Percentiles rank a stretch among this genome's conserved stretches.
These are phyloP conservation scores for Gymnogyps californianus DNA, from an alignment of 2,113 vertebrate genomes.

Conservation along the genomic window DNA sequence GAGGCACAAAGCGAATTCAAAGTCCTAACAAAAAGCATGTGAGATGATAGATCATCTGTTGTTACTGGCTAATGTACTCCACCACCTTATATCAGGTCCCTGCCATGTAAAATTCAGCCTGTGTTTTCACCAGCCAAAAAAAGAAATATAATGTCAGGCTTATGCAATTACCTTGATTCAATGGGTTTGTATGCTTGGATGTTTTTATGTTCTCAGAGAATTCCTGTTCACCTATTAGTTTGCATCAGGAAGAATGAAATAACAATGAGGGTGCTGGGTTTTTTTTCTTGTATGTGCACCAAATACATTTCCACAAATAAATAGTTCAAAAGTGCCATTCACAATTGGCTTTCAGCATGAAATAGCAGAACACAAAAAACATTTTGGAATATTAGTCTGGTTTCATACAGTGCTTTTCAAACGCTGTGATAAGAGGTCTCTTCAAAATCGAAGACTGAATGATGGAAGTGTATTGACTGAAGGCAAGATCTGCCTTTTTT, in stretches of 20 bases:
- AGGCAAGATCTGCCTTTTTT: not conserved
- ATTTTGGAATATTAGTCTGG: not conserved
- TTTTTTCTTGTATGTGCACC: not conserved
- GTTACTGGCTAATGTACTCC: not conserved
- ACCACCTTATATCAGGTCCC: not conserved
- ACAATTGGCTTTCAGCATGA: not conserved
- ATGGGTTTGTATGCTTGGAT: not conserved
- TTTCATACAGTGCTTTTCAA: not conserved
- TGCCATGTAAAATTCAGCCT: not conserved
- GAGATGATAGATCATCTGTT: not conserved
- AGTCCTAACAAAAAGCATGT: not conserved
- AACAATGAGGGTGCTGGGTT: not conserved
- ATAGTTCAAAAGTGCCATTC: not conserved
- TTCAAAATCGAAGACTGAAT: not conserved
- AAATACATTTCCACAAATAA: not conserved
- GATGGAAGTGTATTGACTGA: not conserved
- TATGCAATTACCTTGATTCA: not conserved
- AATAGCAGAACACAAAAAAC: not conserved
- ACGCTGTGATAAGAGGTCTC: not conserved
- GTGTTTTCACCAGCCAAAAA: not conserved
- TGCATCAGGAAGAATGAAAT: not conserved
- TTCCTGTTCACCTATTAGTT: not conserved
- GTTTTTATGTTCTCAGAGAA: not conserved
- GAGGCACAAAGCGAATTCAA: not conserved
- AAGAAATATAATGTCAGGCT: not conserved